These are phyloP conservation scores for Olivierus martensii DNA, from an alignment of 1,140 invertebrate species.

Conservation along the genomic window DNA sequence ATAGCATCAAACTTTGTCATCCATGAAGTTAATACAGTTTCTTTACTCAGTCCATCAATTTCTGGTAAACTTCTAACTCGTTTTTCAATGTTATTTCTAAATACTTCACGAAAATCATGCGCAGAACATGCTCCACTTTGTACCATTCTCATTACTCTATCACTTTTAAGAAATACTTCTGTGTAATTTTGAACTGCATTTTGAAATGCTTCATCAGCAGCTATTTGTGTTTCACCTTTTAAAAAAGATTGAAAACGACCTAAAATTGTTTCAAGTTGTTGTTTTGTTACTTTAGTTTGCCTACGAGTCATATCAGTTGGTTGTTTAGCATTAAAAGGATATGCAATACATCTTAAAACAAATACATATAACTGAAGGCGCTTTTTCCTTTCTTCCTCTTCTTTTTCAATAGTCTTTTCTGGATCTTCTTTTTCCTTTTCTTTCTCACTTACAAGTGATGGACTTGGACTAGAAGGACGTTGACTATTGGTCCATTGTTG, in stretches of 20 bases:
- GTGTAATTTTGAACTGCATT: conserved; percentile 96
- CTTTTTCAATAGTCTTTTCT: conserved; percentile 18
- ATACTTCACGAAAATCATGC: conserved; percentile 97
- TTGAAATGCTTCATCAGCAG: conserved; percentile 97
- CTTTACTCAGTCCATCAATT: conserved; percentile 98
- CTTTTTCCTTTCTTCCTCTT: conserved; percentile 62
- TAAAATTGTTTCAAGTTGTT: conserved; percentile 89
- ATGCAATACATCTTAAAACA: conserved; percentile 92
- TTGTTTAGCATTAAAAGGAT: conserved; percentile 99
- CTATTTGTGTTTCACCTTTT: conserved; percentile 83
- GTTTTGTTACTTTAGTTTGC: conserved; percentile 86
- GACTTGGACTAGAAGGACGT: conserved; percentile 64
- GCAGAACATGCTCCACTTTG: conserved; percentile 92
- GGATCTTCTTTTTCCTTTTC: conserved; percentile 15
- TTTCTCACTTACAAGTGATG: conserved; percentile 49
- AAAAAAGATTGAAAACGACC: conserved; percentile 76
- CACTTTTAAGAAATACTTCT: conserved; percentile 94
- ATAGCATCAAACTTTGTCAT: conserved; percentile 99
- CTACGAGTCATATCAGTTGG: conserved; percentile 91
- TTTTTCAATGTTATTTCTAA: conserved; percentile 94
- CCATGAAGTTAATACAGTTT: conserved; percentile 97
- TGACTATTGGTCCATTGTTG: conserved; percentile 40
- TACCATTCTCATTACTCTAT: conserved; percentile 89
- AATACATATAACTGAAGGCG: conserved; percentile 96
- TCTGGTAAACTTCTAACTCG: conserved; percentile 91